A percentile compares a stretch with the other conserved stretches of the same genome.
phyloP scores from a whole-genome alignment of 92 coral and sea anemone species.

The Siderastrea radians region DNA sequence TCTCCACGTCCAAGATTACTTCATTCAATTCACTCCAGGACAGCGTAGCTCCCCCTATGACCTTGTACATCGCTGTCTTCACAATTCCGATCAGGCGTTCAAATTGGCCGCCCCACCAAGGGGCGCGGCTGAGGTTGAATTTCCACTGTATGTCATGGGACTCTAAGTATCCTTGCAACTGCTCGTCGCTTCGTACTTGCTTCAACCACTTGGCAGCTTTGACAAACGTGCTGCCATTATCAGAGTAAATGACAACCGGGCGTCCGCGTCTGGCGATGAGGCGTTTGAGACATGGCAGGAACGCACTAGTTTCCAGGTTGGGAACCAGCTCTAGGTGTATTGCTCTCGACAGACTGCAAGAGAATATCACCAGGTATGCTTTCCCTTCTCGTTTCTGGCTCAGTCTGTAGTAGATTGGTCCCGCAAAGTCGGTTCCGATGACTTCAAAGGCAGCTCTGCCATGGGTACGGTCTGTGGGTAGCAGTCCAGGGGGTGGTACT shows the following conservation, averaged over 20 bases:
- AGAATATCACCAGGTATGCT: conserved; percentile 58
- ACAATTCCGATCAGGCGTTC: conserved; percentile 61
- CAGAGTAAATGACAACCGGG: conserved; percentile 68
- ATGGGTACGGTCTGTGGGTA: conserved; percentile 56
- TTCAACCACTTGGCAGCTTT: conserved; percentile 61
- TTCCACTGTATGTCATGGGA: conserved; percentile 51
- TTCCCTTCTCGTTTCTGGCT: conserved; percentile 55
- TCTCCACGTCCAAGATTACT: conserved; percentile 64
- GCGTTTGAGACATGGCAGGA: conserved; percentile 51
- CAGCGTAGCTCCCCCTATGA: conserved; percentile 56
- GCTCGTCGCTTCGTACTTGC: conserved; percentile 43
- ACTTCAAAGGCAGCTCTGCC: conserved; percentile 59
- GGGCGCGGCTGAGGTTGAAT: conserved; percentile 60
- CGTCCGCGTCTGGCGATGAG: conserved; percentile 65
- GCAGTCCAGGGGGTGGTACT: conserved; percentile 68
- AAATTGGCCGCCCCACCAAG: conserved; percentile 75
- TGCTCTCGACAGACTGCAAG: conserved; percentile 68
- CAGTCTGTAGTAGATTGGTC: conserved; percentile 54
- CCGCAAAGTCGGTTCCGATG: conserved; percentile 58
- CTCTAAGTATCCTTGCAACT: conserved; percentile 57
- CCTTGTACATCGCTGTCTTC: conserved; percentile 51
- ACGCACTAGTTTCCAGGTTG: conserved; percentile 42
- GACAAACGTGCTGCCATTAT: conserved; percentile 64
- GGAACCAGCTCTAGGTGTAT: conserved; percentile 61
- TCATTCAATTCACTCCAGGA: conserved; percentile 62